phyloP scores from a whole-genome alignment of 2,113 vertebrate genomes.

The Neoarius graeffei region DNA sequence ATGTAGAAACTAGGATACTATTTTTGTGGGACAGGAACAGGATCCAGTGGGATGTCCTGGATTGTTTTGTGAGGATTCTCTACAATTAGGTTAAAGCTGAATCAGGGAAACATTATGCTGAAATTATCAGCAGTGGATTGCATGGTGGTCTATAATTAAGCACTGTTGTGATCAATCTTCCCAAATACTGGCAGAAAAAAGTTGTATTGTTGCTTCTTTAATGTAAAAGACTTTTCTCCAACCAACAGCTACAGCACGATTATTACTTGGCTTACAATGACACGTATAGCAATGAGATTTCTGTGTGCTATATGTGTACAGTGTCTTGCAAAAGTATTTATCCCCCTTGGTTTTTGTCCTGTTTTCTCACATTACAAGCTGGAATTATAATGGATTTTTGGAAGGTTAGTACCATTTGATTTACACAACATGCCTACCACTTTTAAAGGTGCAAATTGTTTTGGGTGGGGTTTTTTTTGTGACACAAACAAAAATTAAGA shows the following conservation, averaged over 20 bases:
- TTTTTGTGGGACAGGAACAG: background rate
- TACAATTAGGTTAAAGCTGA: background rate
- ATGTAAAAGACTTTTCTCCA: background rate
- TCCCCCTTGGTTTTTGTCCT: no score
- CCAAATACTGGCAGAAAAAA: background rate
- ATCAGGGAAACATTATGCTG: background rate
- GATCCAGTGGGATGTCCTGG: background rate
- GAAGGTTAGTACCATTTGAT: no score
- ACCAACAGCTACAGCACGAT: background rate
- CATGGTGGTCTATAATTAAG: background rate
- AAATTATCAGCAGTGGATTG: background rate
- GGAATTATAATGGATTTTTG: no score
- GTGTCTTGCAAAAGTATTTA: no score
- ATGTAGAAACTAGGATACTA: slow-evolving; percentile 2
- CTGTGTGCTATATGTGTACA: background rate
- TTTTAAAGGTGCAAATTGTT: no score
- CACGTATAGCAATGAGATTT: background rate
- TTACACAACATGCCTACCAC: no score
- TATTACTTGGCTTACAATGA: background rate
- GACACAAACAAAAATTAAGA: no score
- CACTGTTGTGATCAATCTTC: background rate
- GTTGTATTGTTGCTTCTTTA: background rate
- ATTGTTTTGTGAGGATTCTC: background rate
- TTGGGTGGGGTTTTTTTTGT: no score
- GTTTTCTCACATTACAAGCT: no score